A percentile compares a stretch with the other conserved stretches of the same genome.
Evolutionary conservation across 2,797 vertebrate species (phyloP).

Genomic region (Coreius guichenoti): DNA sequence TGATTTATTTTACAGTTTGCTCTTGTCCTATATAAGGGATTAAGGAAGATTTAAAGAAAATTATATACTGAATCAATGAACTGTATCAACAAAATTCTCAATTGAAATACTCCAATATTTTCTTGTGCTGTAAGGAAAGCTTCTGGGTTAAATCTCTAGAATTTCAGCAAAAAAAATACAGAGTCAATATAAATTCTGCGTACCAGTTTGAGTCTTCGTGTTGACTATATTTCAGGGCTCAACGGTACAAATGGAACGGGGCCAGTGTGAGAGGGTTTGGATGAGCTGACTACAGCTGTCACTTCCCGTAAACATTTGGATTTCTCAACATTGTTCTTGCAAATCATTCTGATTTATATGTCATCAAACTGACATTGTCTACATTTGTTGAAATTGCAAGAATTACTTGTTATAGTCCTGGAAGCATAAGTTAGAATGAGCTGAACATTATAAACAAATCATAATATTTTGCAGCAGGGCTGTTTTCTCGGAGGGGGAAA

Average conservation of each 20-base stretch:
- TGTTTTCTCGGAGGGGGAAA: background rate
- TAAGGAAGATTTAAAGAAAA: constrained; percentile 60
- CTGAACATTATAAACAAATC: background rate
- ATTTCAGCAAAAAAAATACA: background rate
- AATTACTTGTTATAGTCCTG: background rate
- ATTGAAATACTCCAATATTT: background rate
- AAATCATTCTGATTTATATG: background rate
- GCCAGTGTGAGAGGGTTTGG: background rate
- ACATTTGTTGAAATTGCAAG: background rate
- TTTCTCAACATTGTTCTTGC: background rate
- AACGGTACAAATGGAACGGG: background rate
- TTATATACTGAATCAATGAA: constrained; percentile 66
- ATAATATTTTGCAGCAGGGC: background rate
- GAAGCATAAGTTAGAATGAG: background rate
- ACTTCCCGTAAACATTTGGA: background rate
- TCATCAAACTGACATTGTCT: background rate
- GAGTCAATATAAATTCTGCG: background rate
- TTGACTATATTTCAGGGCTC: background rate
- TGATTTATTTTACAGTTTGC: constrained; percentile 49
- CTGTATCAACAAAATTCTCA: constrained; percentile 63
- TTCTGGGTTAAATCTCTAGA: background rate
- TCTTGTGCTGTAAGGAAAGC: background rate
- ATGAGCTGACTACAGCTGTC: background rate
- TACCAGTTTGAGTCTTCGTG: background rate
- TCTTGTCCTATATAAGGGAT: constrained; percentile 65